Evolutionary conservation across 2,113 vertebrate species (phyloP).

Genomic region (Ranitomeya variabilis): DNA sequence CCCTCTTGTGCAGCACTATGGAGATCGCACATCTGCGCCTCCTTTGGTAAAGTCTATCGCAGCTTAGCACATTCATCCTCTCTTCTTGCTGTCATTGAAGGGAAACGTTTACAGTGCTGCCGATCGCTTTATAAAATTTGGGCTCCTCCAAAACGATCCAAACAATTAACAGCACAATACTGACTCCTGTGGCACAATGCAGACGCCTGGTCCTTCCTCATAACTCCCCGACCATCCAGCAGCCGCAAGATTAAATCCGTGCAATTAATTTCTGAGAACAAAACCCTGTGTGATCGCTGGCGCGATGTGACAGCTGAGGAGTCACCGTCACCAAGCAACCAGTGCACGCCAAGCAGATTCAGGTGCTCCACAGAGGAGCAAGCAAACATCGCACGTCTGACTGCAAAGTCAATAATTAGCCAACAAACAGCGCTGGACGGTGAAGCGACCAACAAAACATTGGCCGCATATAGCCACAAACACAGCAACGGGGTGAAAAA

Average conservation of each 20-base stretch:
- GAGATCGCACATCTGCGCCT: too few species aligned
- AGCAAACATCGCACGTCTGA: slow-evolving; percentile 30
- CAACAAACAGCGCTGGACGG: background rate
- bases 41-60: too few species aligned
- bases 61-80: too few species aligned
- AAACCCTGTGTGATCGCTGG: background rate
- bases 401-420: slow-evolving; percentile 21
- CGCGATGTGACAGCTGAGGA: background rate
- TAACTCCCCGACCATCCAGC: background rate
- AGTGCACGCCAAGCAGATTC: background rate
- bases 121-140: too few species aligned
- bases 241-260: background rate
- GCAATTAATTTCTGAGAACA: slow-evolving; percentile 42
- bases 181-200: background rate
- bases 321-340: slow-evolving; percentile 4
- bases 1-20: too few species aligned
- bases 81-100: too few species aligned
- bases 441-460: background rate
- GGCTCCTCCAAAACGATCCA: background rate
- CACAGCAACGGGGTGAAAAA: background rate
- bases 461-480: background rate
- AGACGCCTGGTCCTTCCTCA: background rate
- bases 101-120: too few species aligned
- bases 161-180: background rate
- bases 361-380: slow-evolving; percentile 3